Conservation (phyloP, 2,797 vertebrate species). For the Champsocephalus esox region DNA sequence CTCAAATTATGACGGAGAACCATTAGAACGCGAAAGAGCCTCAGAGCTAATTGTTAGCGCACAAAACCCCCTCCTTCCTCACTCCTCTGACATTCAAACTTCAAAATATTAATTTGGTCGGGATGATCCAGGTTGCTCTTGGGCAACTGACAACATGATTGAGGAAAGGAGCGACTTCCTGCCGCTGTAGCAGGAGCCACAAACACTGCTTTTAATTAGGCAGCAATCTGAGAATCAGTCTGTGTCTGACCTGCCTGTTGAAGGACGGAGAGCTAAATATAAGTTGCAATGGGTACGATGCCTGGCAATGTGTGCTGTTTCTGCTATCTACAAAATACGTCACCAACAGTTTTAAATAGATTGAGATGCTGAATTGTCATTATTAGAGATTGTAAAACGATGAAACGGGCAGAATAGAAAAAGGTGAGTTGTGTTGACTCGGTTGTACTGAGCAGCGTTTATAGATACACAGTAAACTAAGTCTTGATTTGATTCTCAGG, state of each 20-base stretch:
- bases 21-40: constrained; percentile 80
- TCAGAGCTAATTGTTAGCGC: constrained; percentile 82
- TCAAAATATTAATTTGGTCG: constrained; percentile 83
- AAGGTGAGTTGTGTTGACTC: constrained; percentile 13
- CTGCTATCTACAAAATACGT: constrained; percentile 3
- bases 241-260: constrained; percentile 69
- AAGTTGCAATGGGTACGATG: constrained; percentile 27
- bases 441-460: constrained; percentile 3
- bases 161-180: constrained; percentile 72
- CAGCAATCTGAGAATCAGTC: constrained; percentile 73
- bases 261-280: constrained; percentile 27
- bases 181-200: constrained; percentile 74
- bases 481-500: constrained; percentile 42
- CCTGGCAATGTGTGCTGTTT: neutral
- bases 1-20: constrained; percentile 79
- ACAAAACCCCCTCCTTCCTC: constrained; percentile 57
- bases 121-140: constrained; percentile 80
- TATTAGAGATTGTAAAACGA: neutral
- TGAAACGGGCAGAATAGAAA: constrained; percentile 6
- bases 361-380: neutral
- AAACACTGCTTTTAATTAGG: constrained; percentile 80
- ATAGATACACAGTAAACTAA: constrained; percentile 7
- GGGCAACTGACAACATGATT: constrained; percentile 73
- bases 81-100: constrained; percentile 81
- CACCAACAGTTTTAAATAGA: constrained; percentile 11